phyloP scores from a whole-genome alignment of 2,888 invertebrate species.

The Cantharis lateralis region DNA sequence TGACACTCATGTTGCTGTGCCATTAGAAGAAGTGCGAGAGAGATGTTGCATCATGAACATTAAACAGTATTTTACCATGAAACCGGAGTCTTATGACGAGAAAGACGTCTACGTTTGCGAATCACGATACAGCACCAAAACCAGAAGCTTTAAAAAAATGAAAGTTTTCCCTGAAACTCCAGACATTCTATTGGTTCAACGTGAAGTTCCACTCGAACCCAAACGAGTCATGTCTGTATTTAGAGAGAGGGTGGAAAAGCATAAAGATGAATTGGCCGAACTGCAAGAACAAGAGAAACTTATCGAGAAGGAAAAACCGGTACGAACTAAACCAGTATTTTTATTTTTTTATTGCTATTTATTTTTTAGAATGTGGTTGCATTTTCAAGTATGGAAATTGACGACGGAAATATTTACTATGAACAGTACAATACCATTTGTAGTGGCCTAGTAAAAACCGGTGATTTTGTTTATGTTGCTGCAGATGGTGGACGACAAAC shows the following conservation, averaged over 20 bases:
- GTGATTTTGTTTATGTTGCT: constrained; percentile 95
- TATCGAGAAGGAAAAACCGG: constrained; percentile 84
- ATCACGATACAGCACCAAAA: constrained; percentile 86
- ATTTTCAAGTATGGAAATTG: constrained; percentile 67
- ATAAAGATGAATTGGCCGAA: constrained; percentile 86
- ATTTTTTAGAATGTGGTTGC: constrained; percentile 75
- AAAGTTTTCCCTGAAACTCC: constrained; percentile 75
- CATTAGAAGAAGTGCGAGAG: constrained; percentile 83
- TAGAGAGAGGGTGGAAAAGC: constrained; percentile 86
- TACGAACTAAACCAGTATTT: constrained; percentile 54
- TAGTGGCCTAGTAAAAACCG: constrained; percentile 82
- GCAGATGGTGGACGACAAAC: constrained; percentile 89
- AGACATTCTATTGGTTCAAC: constrained; percentile 65
- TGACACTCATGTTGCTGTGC: constrained; percentile 82
- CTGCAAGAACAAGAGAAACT: constrained; percentile 81
- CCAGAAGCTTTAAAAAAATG: constrained; percentile 91
- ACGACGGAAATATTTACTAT: constrained; percentile 83
- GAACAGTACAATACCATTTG: constrained; percentile 90
- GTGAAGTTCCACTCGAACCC: constrained; percentile 79
- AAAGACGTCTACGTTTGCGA: constrained; percentile 98
- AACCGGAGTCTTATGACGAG: constrained; percentile 84
- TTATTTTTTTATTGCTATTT: neutral
- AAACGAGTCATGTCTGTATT: constrained; percentile 92
- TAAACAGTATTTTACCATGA: constrained; percentile 89
- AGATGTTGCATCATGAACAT: constrained; percentile 93